A percentile compares a stretch with the other conserved stretches of the same genome.
These are phyloP conservation scores for Peucedramus taeniatus DNA, from an alignment of 2,113 vertebrate species.

Conservation along the genomic window DNA sequence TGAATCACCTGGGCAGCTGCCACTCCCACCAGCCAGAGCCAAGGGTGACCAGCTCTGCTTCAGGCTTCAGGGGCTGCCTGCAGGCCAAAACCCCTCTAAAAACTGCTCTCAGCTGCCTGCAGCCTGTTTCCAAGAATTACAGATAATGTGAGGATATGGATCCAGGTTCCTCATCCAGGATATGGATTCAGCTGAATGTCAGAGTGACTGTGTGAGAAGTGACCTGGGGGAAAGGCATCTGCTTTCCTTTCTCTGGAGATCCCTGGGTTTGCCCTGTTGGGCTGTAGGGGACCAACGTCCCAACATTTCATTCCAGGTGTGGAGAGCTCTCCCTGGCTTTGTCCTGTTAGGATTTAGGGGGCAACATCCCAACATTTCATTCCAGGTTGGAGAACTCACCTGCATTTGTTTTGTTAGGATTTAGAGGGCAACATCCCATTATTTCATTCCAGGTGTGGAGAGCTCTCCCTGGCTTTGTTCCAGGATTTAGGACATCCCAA, in stretches of 20 bases:
- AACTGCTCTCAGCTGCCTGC: not conserved
- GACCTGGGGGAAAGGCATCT: not conserved
- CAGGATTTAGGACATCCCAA: not conserved
- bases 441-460: not conserved
- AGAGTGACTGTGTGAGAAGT: not conserved
- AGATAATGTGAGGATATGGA: not conserved
- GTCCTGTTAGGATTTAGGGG: not conserved
- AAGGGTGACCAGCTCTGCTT: not conserved
- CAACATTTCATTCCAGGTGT: not conserved
- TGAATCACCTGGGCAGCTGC: not conserved
- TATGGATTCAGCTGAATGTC: not conserved
- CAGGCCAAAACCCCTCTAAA: not conserved
- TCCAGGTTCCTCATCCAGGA: not conserved
- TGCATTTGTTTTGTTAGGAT: accelerated
- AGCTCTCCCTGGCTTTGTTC: not conserved
- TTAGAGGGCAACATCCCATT: not conserved
- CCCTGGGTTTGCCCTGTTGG: not conserved
- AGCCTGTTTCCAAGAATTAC: not conserved
- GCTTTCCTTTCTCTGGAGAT: not conserved
- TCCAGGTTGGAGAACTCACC: not conserved
- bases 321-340: not conserved
- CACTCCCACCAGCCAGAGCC: not conserved
- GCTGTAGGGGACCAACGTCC: no score
- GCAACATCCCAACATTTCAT: not conserved
- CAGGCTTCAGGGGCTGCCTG: not conserved